Base-by-base conservation (phyloP, 2,797 vertebrate species). In the Poeciliopsis turneri region DNA sequence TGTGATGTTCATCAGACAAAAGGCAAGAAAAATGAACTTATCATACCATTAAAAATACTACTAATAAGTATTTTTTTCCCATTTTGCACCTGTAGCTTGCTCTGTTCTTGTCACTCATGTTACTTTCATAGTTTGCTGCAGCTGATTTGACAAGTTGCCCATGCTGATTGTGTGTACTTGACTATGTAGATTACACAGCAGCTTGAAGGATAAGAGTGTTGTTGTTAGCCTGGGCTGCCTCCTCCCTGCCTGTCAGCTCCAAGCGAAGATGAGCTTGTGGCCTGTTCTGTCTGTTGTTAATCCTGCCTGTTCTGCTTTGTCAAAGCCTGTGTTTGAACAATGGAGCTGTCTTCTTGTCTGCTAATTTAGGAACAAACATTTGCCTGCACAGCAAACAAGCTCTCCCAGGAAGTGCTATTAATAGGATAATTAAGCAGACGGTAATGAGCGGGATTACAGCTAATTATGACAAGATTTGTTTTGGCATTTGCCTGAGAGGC, bases 391-490 rank as follows among this genome's bases (percentile, higher is more conserved):
- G 97, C 96, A 96, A 97, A 96, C 96, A 96, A 96, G 93, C 96
- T 97, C 97, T 98, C 98, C 96, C 95, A 97, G 97, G 97, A 98
- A 96, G 96, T 95, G 97, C 97, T 97, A 98, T 99, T 99, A 99
- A 98, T 97, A 98, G 97, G 97, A 97, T 98, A 98, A 99, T 99
- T 98, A 99, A 97, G 97, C 97, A 97, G 97, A 95, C 94, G 90
- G 96, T 98, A 97, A 98, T 98, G 98, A 98, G 97, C 97, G 95
- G 97, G 97, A 97, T 98, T 98, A 97, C 96, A 95, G 96, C 96
- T 98, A 98, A 97, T 99, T 98, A 97, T 96, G 97, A 98, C 97
- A 97, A 98, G 97, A 97, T 98, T 98, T 99, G 97, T 97, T 98
- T 98, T 98, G 97, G 97, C 97, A 96, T 97, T 96, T 96, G 97